Conservation (phyloP, 2,113 vertebrate species). For the Thunnus thynnus region DNA sequence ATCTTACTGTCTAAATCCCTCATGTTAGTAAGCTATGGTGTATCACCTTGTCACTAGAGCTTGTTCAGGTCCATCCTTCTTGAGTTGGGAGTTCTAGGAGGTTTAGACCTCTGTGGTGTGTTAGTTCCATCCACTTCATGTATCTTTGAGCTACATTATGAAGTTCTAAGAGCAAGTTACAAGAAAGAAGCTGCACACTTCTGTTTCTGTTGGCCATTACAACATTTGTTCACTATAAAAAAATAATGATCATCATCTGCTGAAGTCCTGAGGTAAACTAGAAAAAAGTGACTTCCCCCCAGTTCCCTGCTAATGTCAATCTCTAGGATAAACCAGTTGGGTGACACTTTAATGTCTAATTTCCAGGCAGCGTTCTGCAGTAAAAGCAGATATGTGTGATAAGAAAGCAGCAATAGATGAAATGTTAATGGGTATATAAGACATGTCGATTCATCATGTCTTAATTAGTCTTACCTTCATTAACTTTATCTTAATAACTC, state of each 20-base stretch:
- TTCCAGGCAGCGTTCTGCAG: slow-evolving; percentile 47
- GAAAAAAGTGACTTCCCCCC: slow-evolving; percentile 25
- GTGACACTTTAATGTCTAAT: slow-evolving; percentile 52
- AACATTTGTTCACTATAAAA: not conserved
- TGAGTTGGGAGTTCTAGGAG: not conserved
- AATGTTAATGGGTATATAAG: slow-evolving; percentile 65
- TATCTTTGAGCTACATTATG: not conserved
- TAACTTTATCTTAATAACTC: slow-evolving; percentile 81
- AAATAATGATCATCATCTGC: slow-evolving; percentile 14
- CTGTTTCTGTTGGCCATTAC: not conserved
- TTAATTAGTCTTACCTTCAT: slow-evolving; percentile 81
- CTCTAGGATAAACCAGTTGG: slow-evolving; percentile 37
- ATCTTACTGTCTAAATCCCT: no score
- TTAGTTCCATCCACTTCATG: not conserved
- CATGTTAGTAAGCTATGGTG: no score
- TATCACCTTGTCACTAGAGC: no score
- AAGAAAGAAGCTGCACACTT: not conserved
- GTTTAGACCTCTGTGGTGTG: not conserved
- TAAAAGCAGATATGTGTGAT: slow-evolving; percentile 62
- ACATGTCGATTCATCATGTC: slow-evolving; percentile 75
- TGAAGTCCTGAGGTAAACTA: slow-evolving; percentile 17
- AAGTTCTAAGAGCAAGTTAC: not conserved
- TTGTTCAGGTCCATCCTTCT: not conserved
- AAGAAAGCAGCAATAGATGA: slow-evolving; percentile 56
- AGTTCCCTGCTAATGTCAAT: slow-evolving; percentile 54